Conservation (phyloP, 1,140 invertebrate species). For the Drosophila trapezifrons region DNA sequence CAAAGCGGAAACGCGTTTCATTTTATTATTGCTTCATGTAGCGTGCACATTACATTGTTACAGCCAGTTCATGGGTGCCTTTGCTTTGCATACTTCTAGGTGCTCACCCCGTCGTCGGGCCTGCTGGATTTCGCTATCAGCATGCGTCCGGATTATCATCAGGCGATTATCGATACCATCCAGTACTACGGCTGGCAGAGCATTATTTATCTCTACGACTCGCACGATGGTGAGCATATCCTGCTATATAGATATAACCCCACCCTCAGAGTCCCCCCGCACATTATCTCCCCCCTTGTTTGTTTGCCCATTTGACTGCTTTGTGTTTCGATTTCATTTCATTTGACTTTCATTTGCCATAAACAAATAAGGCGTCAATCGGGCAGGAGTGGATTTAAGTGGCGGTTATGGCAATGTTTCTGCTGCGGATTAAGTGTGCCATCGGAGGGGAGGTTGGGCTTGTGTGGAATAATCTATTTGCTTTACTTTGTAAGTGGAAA, state of each 20-base stretch:
- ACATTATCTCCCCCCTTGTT: constrained; percentile 50
- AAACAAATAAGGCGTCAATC: constrained; percentile 63
- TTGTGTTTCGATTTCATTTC: constrained; percentile 75
- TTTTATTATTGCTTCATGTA: constrained; percentile 83
- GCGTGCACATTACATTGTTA: constrained; percentile 80
- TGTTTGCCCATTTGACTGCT: constrained; percentile 56
- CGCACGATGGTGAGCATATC: constrained; percentile 92
- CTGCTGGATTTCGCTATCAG: constrained; percentile 94
- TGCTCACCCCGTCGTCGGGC: constrained; percentile 92
- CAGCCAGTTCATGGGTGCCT: constrained; percentile 30
- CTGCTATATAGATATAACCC: background rate
- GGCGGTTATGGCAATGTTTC: constrained; percentile 37
- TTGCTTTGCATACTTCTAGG: constrained; percentile 85
- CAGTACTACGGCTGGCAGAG: constrained; percentile 95
- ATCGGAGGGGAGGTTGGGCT: background rate
- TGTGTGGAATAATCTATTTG: constrained; percentile 1
- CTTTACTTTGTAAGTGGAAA: background rate
- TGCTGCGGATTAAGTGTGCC: constrained; percentile 25
- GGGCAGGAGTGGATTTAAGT: constrained; percentile 35
- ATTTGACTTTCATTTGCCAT: constrained; percentile 65
- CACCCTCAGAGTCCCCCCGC: too few species aligned
- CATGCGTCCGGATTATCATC: constrained; percentile 96
- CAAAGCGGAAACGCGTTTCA: constrained; percentile 79
- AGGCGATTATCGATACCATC: constrained; percentile 96
- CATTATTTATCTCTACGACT: constrained; percentile 97